A percentile compares a stretch with the other conserved stretches of the same genome.
phyloP scores from a whole-genome alignment of 2,888 invertebrate genomes.

The Lithophane semibrunnea region DNA sequence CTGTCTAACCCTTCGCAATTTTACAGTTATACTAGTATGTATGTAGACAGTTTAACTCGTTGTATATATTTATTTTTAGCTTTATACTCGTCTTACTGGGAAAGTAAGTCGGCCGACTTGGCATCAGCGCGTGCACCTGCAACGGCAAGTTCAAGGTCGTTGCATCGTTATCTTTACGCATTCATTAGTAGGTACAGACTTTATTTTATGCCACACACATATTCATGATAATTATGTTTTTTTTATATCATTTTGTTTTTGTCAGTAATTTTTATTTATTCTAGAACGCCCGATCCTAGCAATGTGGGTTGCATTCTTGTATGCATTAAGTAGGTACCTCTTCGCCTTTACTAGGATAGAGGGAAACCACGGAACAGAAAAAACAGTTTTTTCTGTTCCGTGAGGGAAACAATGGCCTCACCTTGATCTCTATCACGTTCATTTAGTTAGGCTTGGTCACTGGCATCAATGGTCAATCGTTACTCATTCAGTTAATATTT shows the following conservation, averaged over 20 bases:
- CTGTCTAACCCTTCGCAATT: background rate
- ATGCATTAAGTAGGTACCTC: background rate
- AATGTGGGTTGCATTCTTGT: background rate
- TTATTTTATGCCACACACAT: background rate
- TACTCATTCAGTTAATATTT: background rate
- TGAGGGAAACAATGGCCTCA: background rate
- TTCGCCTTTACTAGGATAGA: background rate
- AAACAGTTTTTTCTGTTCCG: no score
- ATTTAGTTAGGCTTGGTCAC: background rate
- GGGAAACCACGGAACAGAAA: background rate
- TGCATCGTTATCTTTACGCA: constrained; percentile 31
- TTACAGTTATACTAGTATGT: constrained; percentile 20
- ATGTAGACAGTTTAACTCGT: constrained; percentile 15
- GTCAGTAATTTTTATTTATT: background rate
- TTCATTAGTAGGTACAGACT: background rate
- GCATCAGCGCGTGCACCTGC: constrained; percentile 48
- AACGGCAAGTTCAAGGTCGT: constrained; percentile 57
- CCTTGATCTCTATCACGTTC: background rate
- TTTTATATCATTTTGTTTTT: background rate
- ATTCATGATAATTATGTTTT: background rate
- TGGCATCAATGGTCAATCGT: background rate
- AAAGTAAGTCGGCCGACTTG: constrained; percentile 52
- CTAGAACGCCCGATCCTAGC: background rate
- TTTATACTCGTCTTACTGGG: constrained; percentile 27
- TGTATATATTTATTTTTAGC: constrained; percentile 36